Conservation (phyloP, 1,140 invertebrate species). For the Lordiphosa mommai region DNA sequence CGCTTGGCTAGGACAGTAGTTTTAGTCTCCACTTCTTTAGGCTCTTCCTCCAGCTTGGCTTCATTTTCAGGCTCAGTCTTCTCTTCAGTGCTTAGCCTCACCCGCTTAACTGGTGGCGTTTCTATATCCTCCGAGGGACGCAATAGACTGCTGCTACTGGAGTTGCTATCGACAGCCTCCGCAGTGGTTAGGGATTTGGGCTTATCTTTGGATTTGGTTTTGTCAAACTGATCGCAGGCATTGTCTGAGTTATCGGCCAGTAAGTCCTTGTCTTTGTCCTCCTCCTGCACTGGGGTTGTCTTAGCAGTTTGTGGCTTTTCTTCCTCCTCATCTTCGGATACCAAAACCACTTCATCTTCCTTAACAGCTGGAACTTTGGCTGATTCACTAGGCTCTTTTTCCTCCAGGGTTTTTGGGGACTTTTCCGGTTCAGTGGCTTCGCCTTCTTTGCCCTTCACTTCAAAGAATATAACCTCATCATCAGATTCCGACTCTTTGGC, state of each 20-base stretch:
- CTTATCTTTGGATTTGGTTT: conserved; percentile 19
- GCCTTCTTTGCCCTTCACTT: neutral
- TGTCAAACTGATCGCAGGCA: conserved; percentile 71
- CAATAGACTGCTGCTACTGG: conserved; percentile 59
- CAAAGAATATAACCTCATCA: conserved; percentile 3
- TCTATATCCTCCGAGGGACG: conserved; percentile 28
- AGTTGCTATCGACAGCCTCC: conserved; percentile 44
- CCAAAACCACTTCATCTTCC: neutral
- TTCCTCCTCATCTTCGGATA: neutral
- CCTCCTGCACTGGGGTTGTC: too few species aligned
- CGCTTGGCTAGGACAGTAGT: conserved; percentile 26
- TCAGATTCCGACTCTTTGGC: too few species aligned
- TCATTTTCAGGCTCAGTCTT: neutral
- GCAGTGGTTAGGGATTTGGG: conserved; percentile 19
- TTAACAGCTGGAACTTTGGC: neutral
- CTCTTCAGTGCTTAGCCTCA: conserved; percentile 47
- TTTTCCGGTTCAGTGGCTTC: neutral
- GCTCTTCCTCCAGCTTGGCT: neutral
- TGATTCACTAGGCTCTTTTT: neutral
- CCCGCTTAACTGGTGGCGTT: conserved; percentile 39
- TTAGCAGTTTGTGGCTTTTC: too few species aligned
- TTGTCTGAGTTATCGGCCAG: conserved; percentile 68
- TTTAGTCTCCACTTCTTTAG: neutral
- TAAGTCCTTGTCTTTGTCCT: conserved; percentile 29
- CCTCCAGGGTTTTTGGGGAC: neutral